Evolutionary conservation across 2,113 vertebrate species (phyloP), one percentile per base, ranked within the genome.

Genomic region (Perca fluviatilis): DNA sequence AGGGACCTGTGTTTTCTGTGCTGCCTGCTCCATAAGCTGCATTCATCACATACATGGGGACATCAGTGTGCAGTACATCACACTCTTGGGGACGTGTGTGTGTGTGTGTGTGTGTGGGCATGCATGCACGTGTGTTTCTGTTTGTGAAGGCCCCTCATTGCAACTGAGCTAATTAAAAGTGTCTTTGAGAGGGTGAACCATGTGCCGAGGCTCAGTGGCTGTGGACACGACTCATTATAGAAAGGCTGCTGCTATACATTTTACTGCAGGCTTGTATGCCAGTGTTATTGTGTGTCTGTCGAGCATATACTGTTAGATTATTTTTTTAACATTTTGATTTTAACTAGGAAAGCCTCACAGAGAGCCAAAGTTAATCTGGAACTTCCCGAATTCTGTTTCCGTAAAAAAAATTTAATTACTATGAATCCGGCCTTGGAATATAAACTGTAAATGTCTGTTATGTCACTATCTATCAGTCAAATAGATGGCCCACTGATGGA

Each of bases 31-130:
- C 86, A 79, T 75, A 79, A 77, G 87, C 92, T 76, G 91, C 91
- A 86, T 93, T 86, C 90, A 88, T 92, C 90, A 90, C 84, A 74
- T 79, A 80, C 83, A 56, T 15, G 67, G 69, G 77, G 83, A 86
- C 83, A 53, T 78, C 77, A 8, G 56, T 25, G 88, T 19, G 90
- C 82, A 56, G 30, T 84, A 70, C 82, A 90, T 90, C 88, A 83
- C 86, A 76, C 83, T 89, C 89, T 11, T 68, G 88, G 92, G 88
- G 82, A 77, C 10, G 49, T 80, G 77, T 63, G 78, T 75, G 47
- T 21, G 68, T 54, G 67, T 71, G 64, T 60, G 71, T 62, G 43
- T 23, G 23, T 51, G 27, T 80, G 60, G 43, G n/a, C 61, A 27
- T 15, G 58, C 65, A 19, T 79, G 67, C 33, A 30, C 69, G 27